phyloP scores from a whole-genome alignment of 2,113 vertebrate species.

The Etheostoma cragini region DNA sequence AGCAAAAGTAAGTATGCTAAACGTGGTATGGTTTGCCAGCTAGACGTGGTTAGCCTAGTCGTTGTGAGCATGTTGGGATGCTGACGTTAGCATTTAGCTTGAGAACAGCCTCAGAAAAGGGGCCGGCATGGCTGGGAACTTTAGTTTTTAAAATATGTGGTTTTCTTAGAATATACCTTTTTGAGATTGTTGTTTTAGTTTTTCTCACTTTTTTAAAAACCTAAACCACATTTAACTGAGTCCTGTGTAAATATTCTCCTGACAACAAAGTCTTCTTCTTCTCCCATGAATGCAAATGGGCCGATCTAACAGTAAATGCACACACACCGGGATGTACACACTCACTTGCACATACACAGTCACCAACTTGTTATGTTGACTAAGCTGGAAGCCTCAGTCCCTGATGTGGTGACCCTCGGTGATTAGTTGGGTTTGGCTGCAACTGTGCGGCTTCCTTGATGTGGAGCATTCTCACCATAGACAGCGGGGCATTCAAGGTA shows the following conservation, averaged over 20 bases:
- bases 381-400: conserved; percentile 75
- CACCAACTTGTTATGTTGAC: conserved; percentile 77
- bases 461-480: conserved; percentile 67
- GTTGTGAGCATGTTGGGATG: neutral
- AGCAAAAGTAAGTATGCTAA: neutral
- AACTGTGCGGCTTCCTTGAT: conserved; percentile 75
- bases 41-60: neutral
- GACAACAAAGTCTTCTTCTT: conserved; percentile 40
- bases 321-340: neutral
- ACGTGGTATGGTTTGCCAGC: neutral
- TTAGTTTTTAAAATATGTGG: too few relatives aligned
- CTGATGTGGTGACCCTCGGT: conserved; percentile 69
- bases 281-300: conserved; percentile 47
- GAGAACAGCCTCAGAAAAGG: neutral
- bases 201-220: neutral
- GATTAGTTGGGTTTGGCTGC: conserved; percentile 73
- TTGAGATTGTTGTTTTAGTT: too few relatives aligned
- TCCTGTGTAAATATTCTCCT: conserved; percentile 6
- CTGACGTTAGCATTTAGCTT: neutral
- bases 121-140: too few relatives aligned
- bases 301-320: conserved; percentile 26
- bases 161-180: neutral
- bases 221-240: neutral
- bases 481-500: conserved; percentile 71
- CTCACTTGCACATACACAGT: conserved; percentile 29